Evolutionary conservation across 2,797 vertebrate species (phyloP), one percentile per base, ranked within the genome.

Genomic region (Chlorospingus semifuscus): DNA sequence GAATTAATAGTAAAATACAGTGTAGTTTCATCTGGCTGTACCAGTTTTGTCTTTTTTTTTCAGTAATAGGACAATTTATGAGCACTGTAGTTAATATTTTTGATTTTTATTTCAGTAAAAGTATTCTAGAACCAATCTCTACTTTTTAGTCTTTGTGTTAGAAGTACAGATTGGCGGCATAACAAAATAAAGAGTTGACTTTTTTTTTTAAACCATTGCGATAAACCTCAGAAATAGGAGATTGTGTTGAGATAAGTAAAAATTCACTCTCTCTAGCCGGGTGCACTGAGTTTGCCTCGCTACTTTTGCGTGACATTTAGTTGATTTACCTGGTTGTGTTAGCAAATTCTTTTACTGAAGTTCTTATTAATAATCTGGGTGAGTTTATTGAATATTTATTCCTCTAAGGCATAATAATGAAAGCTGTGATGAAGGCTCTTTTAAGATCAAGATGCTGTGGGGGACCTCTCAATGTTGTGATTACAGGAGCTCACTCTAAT

Each of bases 21-120:
- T 16, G 3, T 13, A 12, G 2, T 49, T 65, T 68, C 0, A 0
- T 52, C 12, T 60, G 27, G 4, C 1, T 32, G 6, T 23, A 39
- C 2, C 22, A 19, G 6, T 20, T 53, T 42, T 20, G 27, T 17
- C 10, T 24, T 57, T 34, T 16, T 20, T 70, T 27, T 32, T 8
- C 15, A 60, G 4, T 2, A 60, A 20, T 29, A 23, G 18, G 16
- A 18, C 0, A 59, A 39, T 47, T 68, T 64, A 32, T 44, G 4
- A 39, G 6, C 3, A 29, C 32, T 50, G 11, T 21, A 37, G 12
- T 22, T 60, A 22, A 26, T 36, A 56, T 18, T 68, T 83, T 52
- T 6, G 1, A 27, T 16, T 69, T 75, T 46, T 41, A 1, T 52
- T 61, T 63, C 29, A 24, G 7, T 64, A 4, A 34, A 44, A 74